Conservation (phyloP, 53 echinoderm and acorn worm genomes). For the Hippasteria phrygiana region DNA sequence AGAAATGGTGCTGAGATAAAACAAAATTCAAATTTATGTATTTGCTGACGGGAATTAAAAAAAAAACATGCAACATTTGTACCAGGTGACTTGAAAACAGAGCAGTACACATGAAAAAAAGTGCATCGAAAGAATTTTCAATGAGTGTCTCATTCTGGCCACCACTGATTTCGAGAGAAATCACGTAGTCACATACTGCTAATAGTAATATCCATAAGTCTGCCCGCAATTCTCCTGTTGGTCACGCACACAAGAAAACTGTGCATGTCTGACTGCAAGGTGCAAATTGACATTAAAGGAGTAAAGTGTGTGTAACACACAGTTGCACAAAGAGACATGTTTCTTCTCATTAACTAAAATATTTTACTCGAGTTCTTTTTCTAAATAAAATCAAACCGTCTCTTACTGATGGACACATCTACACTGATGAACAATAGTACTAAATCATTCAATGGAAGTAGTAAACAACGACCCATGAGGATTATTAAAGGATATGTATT, state of each 20-base stretch:
- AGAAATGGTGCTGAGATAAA: too few species aligned
- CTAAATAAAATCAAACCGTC: too few species aligned
- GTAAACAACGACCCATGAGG: too few species aligned
- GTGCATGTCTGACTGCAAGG: background rate
- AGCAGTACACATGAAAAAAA: background rate
- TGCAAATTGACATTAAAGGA: conserved; percentile 8
- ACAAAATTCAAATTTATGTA: too few species aligned
- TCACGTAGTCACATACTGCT: background rate
- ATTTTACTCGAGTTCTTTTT: too few species aligned
- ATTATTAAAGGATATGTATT: too few species aligned
- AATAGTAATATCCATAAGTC: background rate
- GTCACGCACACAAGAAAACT: conserved; percentile 1
- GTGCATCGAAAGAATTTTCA: background rate
- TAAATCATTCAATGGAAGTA: too few species aligned
- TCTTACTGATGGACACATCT: too few species aligned
- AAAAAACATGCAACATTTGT: too few species aligned
- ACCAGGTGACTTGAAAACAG: too few species aligned
- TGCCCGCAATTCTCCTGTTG: background rate
- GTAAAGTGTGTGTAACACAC: background rate
- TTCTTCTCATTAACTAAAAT: background rate
- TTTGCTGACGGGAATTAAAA: too few species aligned
- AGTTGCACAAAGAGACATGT: background rate
- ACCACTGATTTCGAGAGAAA: background rate
- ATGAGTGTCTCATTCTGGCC: background rate
- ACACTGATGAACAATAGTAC: too few species aligned